A percentile compares a stretch with the other conserved stretches of the same genome.
Conservation (phyloP, 2,113 vertebrate genomes). For the Sardina pilchardus region DNA sequence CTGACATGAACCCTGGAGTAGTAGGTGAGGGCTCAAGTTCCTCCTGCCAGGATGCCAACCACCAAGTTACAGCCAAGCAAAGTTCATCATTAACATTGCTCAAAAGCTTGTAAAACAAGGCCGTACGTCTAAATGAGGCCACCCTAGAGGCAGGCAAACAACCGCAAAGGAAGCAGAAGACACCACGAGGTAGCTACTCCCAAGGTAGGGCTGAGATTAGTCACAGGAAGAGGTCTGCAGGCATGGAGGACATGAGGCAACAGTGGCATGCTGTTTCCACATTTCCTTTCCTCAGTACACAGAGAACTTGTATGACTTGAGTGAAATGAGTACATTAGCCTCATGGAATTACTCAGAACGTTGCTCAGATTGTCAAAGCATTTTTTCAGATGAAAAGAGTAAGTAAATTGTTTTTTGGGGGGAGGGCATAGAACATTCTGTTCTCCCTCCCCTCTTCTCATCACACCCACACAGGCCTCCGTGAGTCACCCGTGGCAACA, state of each 20-base stretch:
- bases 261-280: background rate
- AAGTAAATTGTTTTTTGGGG: background rate
- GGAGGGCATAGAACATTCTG: constrained; percentile 31
- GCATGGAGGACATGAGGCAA: background rate
- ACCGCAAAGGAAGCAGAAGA: too few relatives aligned
- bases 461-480: constrained; percentile 33
- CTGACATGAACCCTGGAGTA: background rate
- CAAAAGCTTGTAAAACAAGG: background rate
- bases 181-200: too few relatives aligned
- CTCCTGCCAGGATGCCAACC: background rate
- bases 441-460: constrained; percentile 22
- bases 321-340: background rate
- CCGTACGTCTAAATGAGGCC: background rate
- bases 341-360: background rate
- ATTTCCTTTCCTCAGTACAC: background rate
- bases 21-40: background rate
- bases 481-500: constrained; percentile 35
- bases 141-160: too few relatives aligned
- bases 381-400: background rate
- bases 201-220: background rate
- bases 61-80: background rate
- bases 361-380: background rate
- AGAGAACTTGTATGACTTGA: background rate
- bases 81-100: background rate
- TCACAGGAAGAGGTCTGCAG: background rate